A percentile compares a stretch with the other conserved stretches of the same genome.
phyloP scores from a whole-genome alignment of 2,888 invertebrate species.

The Morpho achilles region DNA sequence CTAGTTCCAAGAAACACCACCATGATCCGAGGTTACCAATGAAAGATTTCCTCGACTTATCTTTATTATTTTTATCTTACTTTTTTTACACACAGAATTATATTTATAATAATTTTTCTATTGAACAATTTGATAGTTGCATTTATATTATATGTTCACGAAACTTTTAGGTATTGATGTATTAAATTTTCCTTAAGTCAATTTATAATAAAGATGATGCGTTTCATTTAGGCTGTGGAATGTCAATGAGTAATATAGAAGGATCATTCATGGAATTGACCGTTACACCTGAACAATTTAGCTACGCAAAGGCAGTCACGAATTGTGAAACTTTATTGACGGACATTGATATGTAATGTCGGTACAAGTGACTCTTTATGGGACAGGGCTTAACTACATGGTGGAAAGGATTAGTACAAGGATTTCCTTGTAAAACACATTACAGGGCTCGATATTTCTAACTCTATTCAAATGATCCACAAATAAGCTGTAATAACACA shows the following conservation, averaged over 20 bases:
- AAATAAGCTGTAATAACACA: no score
- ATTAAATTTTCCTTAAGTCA: slow-evolving; percentile 17
- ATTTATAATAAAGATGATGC: slow-evolving; percentile 5
- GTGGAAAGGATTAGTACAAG: slow-evolving; percentile 13
- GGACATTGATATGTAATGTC: slow-evolving; percentile 8
- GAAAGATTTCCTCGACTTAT: no score
- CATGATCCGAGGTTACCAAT: no score
- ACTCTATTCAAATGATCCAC: background rate
- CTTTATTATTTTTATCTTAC: no score
- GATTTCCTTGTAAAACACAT: slow-evolving; percentile 12
- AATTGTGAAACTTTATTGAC: slow-evolving; percentile 20
- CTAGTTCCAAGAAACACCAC: no score
- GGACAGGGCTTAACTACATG: slow-evolving; percentile 1
- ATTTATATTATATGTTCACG: no score
- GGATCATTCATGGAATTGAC: slow-evolving; percentile 18
- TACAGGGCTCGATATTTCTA: background rate
- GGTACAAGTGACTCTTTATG: slow-evolving; percentile 7
- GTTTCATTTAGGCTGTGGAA: slow-evolving; percentile 18
- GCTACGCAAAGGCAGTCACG: slow-evolving; percentile 10
- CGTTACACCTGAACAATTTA: slow-evolving; percentile 9
- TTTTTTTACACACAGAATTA: no score
- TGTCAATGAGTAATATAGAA: slow-evolving; percentile 24
- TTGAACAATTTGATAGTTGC: no score
- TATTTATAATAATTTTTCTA: no score
- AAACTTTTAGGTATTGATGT: slow-evolving; percentile 1